phyloP scores from a whole-genome alignment of 2,113 vertebrate species.

The Ageneiosus marmoratus region DNA sequence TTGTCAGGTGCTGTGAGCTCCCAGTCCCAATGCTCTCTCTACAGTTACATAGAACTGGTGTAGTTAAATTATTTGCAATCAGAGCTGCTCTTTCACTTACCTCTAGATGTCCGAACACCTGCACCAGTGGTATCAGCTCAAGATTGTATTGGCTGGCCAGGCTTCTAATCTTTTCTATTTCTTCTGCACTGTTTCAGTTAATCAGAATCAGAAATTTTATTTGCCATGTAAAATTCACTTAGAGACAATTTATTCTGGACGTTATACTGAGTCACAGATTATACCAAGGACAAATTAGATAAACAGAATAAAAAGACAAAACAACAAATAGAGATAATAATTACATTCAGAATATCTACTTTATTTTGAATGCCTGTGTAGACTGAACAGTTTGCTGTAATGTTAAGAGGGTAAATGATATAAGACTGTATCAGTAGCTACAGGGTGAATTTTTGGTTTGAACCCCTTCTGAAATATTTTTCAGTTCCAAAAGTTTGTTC shows the following conservation, averaged over 20 bases:
- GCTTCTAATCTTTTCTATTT: conserved; percentile 69
- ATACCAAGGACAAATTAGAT: neutral
- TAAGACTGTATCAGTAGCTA: neutral
- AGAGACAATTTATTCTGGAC: neutral
- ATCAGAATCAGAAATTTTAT: neutral
- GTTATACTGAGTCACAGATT: neutral
- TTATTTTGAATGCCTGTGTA: neutral
- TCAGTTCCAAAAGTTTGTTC: neutral
- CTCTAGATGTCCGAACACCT: conserved; percentile 81
- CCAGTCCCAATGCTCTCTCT: neutral
- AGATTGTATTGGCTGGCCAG: conserved; percentile 69
- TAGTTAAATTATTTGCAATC: neutral
- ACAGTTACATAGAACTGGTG: neutral
- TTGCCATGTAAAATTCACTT: neutral
- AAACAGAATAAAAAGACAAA: neutral
- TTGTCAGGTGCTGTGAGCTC: neutral
- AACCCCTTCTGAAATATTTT: neutral
- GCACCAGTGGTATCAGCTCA: conserved; percentile 77
- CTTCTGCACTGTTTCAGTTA: conserved; percentile 62
- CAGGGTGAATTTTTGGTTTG: neutral
- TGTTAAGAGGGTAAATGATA: neutral
- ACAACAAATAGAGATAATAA: neutral
- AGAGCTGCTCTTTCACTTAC: conserved; percentile 54
- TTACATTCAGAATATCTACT: neutral
- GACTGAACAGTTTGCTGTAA: neutral